Conservation (phyloP, 2,888 invertebrate genomes). For the Iphiclides podalirius region DNA sequence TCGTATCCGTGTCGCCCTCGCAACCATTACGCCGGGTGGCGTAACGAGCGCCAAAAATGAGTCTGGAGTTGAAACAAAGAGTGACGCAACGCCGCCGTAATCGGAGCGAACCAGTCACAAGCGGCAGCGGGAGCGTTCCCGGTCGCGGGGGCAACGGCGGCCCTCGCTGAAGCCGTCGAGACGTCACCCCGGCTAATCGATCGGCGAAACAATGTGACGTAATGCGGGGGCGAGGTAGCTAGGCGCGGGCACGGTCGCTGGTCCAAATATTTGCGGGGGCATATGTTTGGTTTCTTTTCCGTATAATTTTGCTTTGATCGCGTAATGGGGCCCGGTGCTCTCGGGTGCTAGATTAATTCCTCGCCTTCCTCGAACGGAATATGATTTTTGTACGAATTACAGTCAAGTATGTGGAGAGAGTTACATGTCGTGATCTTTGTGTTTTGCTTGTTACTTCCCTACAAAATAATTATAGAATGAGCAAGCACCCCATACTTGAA, state of each 20-base stretch:
- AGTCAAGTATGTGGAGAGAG: no score
- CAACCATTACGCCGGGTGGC: no score
- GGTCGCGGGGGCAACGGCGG: constrained; percentile 38
- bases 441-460: no score
- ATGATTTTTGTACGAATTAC: constrained; percentile 36
- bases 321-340: constrained; percentile 67
- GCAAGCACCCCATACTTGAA: no score
- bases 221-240: constrained; percentile 47
- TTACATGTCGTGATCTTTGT: no score
- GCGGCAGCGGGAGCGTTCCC: constrained; percentile 32
- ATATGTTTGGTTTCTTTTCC: constrained; percentile 79
- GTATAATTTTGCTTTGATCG: constrained; percentile 77
- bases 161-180: constrained; percentile 52
- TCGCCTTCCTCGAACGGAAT: constrained; percentile 39
- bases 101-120: constrained; percentile 29
- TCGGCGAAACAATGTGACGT: constrained; percentile 74
- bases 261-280: constrained; percentile 74
- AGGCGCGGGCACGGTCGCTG: constrained; percentile 47
- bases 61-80: constrained; percentile 2
- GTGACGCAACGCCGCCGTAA: constrained; percentile 18
- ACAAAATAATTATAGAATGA: no score
- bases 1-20: no score
- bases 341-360: constrained; percentile 73
- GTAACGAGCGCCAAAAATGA: no score
- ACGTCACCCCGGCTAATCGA: constrained; percentile 72